Evolutionary conservation across 2,113 vertebrate genomes (phyloP).

Genomic region (Gila orcuttii): DNA sequence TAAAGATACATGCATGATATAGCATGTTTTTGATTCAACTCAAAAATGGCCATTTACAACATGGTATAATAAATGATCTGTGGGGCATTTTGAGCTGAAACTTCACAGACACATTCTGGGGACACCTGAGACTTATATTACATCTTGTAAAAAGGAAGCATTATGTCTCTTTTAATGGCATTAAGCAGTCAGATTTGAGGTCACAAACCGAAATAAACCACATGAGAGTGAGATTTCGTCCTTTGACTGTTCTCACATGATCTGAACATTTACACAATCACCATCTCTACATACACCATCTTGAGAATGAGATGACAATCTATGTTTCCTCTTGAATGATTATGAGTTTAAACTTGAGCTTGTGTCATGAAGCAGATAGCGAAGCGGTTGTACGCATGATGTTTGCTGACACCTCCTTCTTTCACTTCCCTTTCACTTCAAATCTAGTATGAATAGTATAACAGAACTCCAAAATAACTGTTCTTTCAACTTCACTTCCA

Average conservation of each 20-base stretch:
- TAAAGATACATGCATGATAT: too few relatives aligned
- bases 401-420: background rate
- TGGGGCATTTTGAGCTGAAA: too few relatives aligned
- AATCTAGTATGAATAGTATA: background rate
- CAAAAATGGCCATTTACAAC: too few relatives aligned
- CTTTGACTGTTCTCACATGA: background rate
- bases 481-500: too few relatives aligned
- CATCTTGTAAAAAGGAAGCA: too few relatives aligned
- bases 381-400: background rate
- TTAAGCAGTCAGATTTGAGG: background rate
- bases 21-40: too few relatives aligned
- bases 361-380: background rate
- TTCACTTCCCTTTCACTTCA: slow-evolving; percentile 9
- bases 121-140: too few relatives aligned
- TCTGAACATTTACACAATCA: background rate
- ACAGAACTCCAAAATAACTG: background rate
- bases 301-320: background rate
- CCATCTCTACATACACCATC: background rate
- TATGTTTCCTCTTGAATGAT: background rate
- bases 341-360: background rate
- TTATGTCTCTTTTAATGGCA: background rate
- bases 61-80: too few relatives aligned
- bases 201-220: background rate
- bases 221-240: background rate
- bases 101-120: too few relatives aligned